Base-by-base conservation (phyloP, 2,113 vertebrate genomes). In the Ctenodactylus gundi region DNA sequence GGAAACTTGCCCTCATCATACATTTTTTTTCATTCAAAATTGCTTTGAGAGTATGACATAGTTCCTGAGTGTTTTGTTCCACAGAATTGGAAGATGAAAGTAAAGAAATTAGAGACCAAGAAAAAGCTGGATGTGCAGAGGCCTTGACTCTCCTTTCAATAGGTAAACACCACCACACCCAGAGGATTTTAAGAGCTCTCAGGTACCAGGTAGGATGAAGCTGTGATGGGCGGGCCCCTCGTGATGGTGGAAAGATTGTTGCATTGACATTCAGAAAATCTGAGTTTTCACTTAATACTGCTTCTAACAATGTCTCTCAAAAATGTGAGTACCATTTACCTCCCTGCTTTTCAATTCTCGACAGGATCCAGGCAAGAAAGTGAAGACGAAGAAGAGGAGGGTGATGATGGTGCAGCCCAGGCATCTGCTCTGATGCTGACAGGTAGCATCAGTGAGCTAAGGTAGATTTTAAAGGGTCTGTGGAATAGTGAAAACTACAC, bases 71-170 rank as follows among this genome's bases (percentile, higher is more conserved):
- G 11, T 41, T 72, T 77, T 58, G 3, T 87, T 94, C 10, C 1
- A 29, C 49, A 94, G 91, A 68, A 65, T 86, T 46, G 49, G 91
- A 92, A 92, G 36, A 49, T 27, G 65, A 72, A 80, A 76, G 12
- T 76, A 49, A 91, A 88, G 62, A 67, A 65, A 78, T 0, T 6
- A 58, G 8, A 25, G 36, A 55, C 55, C 13, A 92, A 18, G 34
- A 68, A 88, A 36, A 65, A 20, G 1, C 18, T 41, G 15, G 0
- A 23, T 72, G 44, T 20, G 13, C 7, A 1, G 36, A 75, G 62
- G 23, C 36, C 60, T 1, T 34, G 17, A 14, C 15, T 77, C 8
- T 62, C 3, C n/a, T 34, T 49, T 7, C 36, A 57, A 8, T 1
- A 53, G 72, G 85, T 95, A 93, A 95, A 21, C 12, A 10, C 2